Conservation (phyloP, 2,113 vertebrate genomes). For the Xenopus laevis region DNA sequence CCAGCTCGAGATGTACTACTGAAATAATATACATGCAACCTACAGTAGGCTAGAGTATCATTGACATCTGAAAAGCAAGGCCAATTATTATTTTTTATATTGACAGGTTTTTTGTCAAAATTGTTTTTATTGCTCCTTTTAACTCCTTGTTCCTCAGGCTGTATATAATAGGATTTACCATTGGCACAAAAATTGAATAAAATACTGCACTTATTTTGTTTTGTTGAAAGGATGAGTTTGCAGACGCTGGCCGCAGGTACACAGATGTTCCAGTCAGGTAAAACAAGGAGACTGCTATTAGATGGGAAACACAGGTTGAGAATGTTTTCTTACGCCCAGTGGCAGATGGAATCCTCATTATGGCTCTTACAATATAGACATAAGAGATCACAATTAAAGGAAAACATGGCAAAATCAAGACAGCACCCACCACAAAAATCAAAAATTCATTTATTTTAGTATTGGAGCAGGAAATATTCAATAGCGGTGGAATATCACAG, state of each 20-base stretch:
- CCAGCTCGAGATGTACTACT: too few relatives aligned
- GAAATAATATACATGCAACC: too few relatives aligned
- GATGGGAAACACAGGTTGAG: slow-evolving; percentile 56
- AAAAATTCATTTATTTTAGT: slow-evolving; percentile 14
- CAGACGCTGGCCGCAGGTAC: slow-evolving; percentile 44
- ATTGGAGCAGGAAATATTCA: slow-evolving; percentile 26
- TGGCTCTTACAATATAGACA: slow-evolving; percentile 35
- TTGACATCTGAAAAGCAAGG: too few relatives aligned
- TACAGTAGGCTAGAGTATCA: too few relatives aligned
- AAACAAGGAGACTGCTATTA: slow-evolving; percentile 52
- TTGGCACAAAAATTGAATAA: slow-evolving; percentile 33
- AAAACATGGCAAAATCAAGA: slow-evolving; percentile 39
- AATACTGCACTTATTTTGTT: slow-evolving; percentile 32
- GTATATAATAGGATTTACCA: slow-evolving; percentile 33
- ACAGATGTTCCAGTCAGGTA: slow-evolving; percentile 55
- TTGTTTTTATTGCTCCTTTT: slow-evolving; percentile 27
- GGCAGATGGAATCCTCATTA: slow-evolving; percentile 34
- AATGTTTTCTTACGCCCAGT: slow-evolving; percentile 48
- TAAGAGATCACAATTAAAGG: slow-evolving; percentile 49
- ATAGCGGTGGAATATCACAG: slow-evolving; percentile 28
- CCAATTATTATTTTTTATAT: too few relatives aligned
- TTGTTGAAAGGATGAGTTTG: background rate
- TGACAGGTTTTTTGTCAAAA: background rate
- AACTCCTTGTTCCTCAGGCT: slow-evolving; percentile 26
- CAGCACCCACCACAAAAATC: slow-evolving; percentile 25